Conservation (phyloP, 1,140 invertebrate genomes). For the Orchestia grillus region DNA sequence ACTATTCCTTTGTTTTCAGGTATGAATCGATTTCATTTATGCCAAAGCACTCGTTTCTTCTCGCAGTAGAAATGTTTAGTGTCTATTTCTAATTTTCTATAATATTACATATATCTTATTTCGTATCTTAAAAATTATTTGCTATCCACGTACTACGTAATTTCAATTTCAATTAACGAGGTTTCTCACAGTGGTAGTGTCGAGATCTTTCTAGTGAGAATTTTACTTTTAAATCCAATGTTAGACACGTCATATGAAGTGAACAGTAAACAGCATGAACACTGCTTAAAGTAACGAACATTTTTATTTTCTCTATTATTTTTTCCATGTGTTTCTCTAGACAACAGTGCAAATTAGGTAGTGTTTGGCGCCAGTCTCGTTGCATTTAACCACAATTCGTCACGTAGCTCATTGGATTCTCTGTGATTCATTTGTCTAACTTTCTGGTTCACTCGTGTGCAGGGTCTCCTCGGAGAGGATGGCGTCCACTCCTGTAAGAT, state of each 20-base stretch:
- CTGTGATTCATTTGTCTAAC: background rate
- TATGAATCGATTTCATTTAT: no score
- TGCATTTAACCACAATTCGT: background rate
- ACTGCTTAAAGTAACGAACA: background rate
- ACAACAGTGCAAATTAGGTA: background rate
- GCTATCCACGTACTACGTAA: background rate
- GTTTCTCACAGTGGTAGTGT: background rate
- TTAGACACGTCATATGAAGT: background rate
- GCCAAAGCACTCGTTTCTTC: no score
- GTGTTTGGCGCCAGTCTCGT: background rate
- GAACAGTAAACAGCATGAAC: background rate
- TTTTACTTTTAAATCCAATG: background rate
- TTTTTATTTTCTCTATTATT: background rate
- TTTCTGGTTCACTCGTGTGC: background rate
- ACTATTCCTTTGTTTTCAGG: no score
- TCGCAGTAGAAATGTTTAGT: no score
- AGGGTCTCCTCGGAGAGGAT: constrained; percentile 62
- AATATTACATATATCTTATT: background rate
- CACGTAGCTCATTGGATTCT: background rate
- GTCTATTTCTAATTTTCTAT: background rate
- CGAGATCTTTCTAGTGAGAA: background rate
- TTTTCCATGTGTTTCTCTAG: background rate
- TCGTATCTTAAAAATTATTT: background rate
- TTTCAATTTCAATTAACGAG: background rate
- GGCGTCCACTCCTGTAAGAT: constrained; percentile 64